Evolutionary conservation across 1,140 invertebrate genomes (phyloP).

Genomic region (Trichonephila clavata): DNA sequence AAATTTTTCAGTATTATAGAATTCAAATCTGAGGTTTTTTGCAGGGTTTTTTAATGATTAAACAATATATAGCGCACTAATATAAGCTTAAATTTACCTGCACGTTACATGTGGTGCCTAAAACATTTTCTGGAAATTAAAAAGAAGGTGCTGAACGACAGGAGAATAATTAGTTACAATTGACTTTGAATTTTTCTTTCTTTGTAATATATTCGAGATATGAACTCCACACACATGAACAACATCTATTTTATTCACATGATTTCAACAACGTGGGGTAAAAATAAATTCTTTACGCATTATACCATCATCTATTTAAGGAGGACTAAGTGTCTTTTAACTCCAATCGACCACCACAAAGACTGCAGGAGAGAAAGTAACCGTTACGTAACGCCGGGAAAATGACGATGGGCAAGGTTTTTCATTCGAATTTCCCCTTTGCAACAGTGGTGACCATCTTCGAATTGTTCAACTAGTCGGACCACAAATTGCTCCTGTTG

Average conservation of each 20-base stretch:
- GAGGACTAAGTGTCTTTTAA: not conserved
- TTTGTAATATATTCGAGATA: too few species aligned
- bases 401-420: not conserved
- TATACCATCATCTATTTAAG: constrained; percentile 1
- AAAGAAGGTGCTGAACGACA: too few species aligned
- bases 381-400: not conserved
- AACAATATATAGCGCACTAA: too few species aligned
- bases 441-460: not conserved
- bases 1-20: too few species aligned
- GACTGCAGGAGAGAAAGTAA: not conserved
- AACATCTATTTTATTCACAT: not conserved
- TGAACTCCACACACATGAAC: too few species aligned
- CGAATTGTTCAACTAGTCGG: not conserved
- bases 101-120: too few species aligned
- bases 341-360: not conserved
- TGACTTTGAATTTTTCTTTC: too few species aligned
- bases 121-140: too few species aligned
- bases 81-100: too few species aligned
- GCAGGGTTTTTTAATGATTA: too few species aligned
- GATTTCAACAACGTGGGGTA: not conserved
- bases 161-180: too few species aligned
- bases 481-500: not conserved
- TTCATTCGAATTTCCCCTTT: not conserved
- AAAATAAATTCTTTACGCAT: not conserved
- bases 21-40: too few species aligned